These are phyloP conservation scores for Dendronephthya gigantea DNA, from an alignment of 64 coral and sea anemone genomes.

Conservation along the genomic window DNA sequence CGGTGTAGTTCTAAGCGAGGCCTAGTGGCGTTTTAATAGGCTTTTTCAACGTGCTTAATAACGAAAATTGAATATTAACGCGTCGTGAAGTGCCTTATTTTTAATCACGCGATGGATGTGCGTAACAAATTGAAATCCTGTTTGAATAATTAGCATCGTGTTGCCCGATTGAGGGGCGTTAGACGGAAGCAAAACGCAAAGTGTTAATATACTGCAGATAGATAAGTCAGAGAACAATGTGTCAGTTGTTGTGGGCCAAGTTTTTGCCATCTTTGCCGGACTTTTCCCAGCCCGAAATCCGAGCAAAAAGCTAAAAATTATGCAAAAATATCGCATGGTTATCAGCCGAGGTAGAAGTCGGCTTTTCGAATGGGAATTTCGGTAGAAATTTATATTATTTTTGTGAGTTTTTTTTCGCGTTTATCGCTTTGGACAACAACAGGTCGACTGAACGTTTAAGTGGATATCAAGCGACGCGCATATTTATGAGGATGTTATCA, in stretches of 20 bases:
- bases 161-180: background rate
- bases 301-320: background rate
- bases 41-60: slow-evolving; percentile 1
- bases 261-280: background rate
- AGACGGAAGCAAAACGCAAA: background rate
- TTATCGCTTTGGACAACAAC: background rate
- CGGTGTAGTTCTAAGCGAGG: background rate
- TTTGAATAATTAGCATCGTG: slow-evolving; percentile 12
- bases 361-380: background rate
- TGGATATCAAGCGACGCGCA: slow-evolving; percentile 1
- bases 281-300: background rate
- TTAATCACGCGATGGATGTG: background rate
- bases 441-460: background rate
- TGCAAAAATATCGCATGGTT: background rate
- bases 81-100: background rate
- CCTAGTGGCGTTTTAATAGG: slow-evolving; percentile 6
- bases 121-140: slow-evolving; percentile 8
- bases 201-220: background rate
- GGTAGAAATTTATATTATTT: background rate
- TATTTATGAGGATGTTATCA: background rate
- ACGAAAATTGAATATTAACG: slow-evolving; percentile 14
- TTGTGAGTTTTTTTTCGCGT: background rate
- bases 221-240: background rate
- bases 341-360: background rate
- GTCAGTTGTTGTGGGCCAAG: background rate